Percentiles rank a stretch among this genome's conserved stretches.
phyloP scores from a whole-genome alignment of 2,888 invertebrate species.

The Ecliptopera silaceata region DNA sequence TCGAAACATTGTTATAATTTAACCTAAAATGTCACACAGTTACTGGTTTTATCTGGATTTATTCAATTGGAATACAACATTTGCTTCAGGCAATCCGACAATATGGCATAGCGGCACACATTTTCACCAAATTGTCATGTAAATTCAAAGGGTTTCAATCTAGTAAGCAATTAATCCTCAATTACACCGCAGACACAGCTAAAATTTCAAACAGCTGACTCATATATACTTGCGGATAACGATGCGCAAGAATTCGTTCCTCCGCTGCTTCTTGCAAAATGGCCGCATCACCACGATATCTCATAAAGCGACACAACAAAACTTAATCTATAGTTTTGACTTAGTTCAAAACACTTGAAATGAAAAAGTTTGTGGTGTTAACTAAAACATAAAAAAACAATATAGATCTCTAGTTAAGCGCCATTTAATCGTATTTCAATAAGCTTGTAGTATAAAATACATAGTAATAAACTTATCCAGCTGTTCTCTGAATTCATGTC shows the following conservation, averaged over 20 bases:
- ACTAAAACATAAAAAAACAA: too few species aligned
- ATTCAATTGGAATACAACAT: slow-evolving; percentile 27
- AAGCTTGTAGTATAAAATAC: too few species aligned
- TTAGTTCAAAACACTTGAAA: too few species aligned
- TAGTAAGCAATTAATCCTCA: slow-evolving; percentile 63
- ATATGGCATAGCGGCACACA: slow-evolving; percentile 29
- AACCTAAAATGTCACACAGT: slow-evolving; percentile 11
- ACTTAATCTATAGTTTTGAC: too few species aligned
- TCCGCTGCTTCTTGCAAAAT: too few species aligned
- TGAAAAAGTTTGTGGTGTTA: too few species aligned
- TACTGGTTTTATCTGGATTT: slow-evolving; percentile 27
- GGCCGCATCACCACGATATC: too few species aligned
- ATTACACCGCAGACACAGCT: slow-evolving; percentile 52
- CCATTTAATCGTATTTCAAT: too few species aligned
- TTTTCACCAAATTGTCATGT: slow-evolving; percentile 61
- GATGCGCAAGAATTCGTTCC: too few species aligned
- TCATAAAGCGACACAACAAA: too few species aligned
- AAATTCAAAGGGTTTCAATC: slow-evolving; percentile 61
- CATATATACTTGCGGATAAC: too few species aligned
- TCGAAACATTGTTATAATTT: slow-evolving; percentile 13
- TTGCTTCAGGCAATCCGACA: slow-evolving; percentile 26
- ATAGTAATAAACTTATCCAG: slow-evolving; percentile 1
- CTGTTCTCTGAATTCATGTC: slow-evolving; percentile 8
- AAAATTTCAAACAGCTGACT: slow-evolving; percentile 4
- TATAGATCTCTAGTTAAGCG: too few species aligned